Conservation (phyloP, 2,113 vertebrate species). For the Anhinga anhinga region DNA sequence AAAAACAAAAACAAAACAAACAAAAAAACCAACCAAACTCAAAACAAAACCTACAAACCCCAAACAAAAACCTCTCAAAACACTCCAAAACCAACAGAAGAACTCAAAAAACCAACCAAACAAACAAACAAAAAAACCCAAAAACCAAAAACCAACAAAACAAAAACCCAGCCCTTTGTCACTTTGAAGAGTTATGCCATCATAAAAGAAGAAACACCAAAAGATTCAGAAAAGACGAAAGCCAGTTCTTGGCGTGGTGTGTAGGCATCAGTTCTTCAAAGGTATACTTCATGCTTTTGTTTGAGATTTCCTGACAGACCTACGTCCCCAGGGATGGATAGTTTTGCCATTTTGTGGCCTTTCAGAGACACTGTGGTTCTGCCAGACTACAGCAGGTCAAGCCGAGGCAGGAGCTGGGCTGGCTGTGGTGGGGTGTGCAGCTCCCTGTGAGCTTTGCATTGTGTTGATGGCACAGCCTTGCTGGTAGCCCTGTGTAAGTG, state of each 20-base stretch:
- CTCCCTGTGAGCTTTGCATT: accelerated
- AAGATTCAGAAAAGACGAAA: not conserved
- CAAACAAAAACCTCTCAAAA: not conserved
- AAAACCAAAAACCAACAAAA: too few species aligned
- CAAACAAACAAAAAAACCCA: too few species aligned
- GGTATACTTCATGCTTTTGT: not conserved
- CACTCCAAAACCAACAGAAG: not conserved
- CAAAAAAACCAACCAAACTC: too few species aligned
- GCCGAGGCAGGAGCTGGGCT: not conserved
- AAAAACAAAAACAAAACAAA: too few species aligned
- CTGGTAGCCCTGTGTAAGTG: not conserved
- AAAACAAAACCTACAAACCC: too few species aligned
- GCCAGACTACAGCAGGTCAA: not conserved
- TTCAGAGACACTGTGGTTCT: not conserved
- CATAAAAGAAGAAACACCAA: not conserved
- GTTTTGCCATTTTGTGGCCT: not conserved
- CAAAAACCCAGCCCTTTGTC: not conserved
- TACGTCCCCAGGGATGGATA: not conserved
- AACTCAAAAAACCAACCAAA: too few species aligned
- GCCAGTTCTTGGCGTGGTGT: not conserved
- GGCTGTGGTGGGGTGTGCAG: not conserved
- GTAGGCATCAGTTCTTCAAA: not conserved
- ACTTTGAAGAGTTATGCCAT: not conserved
- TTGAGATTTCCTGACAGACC: not conserved
- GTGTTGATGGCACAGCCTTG: too few species aligned